These are phyloP conservation scores for Brachionus sp. DNA, from an alignment of 1,140 invertebrate genomes.

Conservation along the genomic window DNA sequence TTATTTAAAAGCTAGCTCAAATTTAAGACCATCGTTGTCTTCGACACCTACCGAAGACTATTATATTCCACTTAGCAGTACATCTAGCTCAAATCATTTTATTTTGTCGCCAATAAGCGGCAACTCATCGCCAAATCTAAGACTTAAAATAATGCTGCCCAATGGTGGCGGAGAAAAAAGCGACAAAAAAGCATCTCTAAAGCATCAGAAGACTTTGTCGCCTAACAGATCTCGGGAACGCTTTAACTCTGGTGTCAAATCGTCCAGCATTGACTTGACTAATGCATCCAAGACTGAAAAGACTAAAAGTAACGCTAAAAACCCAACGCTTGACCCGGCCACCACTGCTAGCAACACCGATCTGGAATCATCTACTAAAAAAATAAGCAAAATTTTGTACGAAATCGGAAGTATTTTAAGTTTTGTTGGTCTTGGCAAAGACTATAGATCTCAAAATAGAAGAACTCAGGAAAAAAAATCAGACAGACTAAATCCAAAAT, in stretches of 20 bases:
- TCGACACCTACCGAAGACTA: background rate
- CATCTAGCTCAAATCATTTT: background rate
- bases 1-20: background rate
- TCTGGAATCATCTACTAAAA: background rate
- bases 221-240: background rate
- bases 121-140: background rate
- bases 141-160: constrained; percentile 30
- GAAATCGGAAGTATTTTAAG: constrained; percentile 7
- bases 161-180: background rate
- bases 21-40: background rate
- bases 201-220: background rate
- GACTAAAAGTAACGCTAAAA: background rate
- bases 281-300: background rate
- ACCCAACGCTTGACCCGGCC: background rate
- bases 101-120: background rate
- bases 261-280: background rate
- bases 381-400: constrained; percentile 29
- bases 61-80: background rate
- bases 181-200: background rate
- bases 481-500: background rate
- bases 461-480: constrained; percentile 3
- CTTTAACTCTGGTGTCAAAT: background rate
- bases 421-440: constrained; percentile 25
- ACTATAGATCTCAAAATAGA: background rate
- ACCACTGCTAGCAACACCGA: background rate